These are phyloP conservation scores for Eriosoma lanigerum DNA, from an alignment of 1,140 invertebrate species.

Conservation along the genomic window DNA sequence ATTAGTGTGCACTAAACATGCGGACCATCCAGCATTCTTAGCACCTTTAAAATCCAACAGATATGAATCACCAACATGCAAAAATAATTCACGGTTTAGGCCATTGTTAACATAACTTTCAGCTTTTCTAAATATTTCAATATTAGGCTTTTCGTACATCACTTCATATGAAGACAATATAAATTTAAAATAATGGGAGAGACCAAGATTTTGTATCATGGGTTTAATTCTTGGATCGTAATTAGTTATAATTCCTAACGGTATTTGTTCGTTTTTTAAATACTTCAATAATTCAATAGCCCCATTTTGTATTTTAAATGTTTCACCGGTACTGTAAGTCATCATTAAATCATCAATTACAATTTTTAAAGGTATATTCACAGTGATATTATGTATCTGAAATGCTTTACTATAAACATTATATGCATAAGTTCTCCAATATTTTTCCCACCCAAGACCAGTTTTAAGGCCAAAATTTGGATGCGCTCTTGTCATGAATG, in stretches of 20 bases:
- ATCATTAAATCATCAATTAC: slow-evolving; percentile 67
- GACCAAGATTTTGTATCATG: slow-evolving; percentile 67
- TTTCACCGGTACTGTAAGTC: slow-evolving; percentile 67
- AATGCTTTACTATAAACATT: slow-evolving; percentile 64
- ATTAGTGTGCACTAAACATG: slow-evolving; percentile 63
- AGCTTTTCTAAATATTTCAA: slow-evolving; percentile 67
- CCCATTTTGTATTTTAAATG: slow-evolving; percentile 72
- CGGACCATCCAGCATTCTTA: slow-evolving; percentile 68
- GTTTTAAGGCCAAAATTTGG: slow-evolving; percentile 77
- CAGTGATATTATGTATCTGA: slow-evolving; percentile 52
- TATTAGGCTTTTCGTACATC: slow-evolving; percentile 74
- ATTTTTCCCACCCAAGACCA: slow-evolving; percentile 71
- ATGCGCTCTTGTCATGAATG: slow-evolving; percentile 66
- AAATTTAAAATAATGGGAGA: slow-evolving; percentile 76
- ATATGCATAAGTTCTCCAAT: slow-evolving; percentile 75
- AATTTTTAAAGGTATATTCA: slow-evolving; percentile 60
- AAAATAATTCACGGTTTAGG: slow-evolving; percentile 64
- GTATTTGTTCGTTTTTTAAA: slow-evolving; percentile 60
- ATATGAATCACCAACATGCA: slow-evolving; percentile 81
- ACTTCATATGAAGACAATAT: slow-evolving; percentile 74
- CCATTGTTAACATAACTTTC: slow-evolving; percentile 64
- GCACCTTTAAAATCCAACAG: slow-evolving; percentile 78
- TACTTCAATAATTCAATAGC: slow-evolving; percentile 66
- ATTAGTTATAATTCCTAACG: slow-evolving; percentile 82
- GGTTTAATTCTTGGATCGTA: slow-evolving; percentile 77